Evolutionary conservation across 2,888 invertebrate species (phyloP), one percentile per base, ranked within the genome.

Genomic region (Melinopterus prodromus): DNA sequence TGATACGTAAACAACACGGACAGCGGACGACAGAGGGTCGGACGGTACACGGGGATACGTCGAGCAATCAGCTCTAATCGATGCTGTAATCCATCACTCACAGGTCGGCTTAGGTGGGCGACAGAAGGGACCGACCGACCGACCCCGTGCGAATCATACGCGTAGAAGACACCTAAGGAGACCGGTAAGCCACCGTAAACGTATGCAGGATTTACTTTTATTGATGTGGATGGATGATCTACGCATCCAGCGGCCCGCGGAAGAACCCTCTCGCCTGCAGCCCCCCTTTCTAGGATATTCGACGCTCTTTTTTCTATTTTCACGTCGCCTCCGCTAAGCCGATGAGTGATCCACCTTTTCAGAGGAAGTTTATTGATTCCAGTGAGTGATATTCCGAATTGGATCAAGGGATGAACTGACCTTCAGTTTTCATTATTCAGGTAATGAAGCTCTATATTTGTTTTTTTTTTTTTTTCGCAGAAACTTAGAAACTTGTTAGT

Each of bases 61-160:
- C 74, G 26, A 86, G 87, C 88, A 89, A 89, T 89, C 89, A 88
- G 86, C 85, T 88, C 88, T 89, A 89, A 89, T 89, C 89, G 89
- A 89, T 88, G 87, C 86, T 85, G 88, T 89, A 89, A 89, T 89
- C 89, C 88, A 89, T 89, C 89, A 89, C 88, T 79, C 81, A 53
- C 53, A 53, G 53, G 53, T 53, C 53, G 53, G 53, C 53, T 53
- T 53, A 53, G 53, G 53, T 53, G 53, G 53, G 53, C 53, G 53
- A 53, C 53, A 53, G 26, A 26, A 53, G 53, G 53, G 53, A 70
- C 76, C 79, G 71, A 53, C 69, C 76, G 75, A 71, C 71, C 76
- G 78, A 78, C 77, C 78, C 76, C 76, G 80, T 78, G 76, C 78
- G 77, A 80, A 80, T 80, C 80, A 80, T 78, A 76, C 75, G 71